Evolutionary conservation across 1,140 invertebrate species (phyloP).

Genomic region (Heliconius congener): DNA sequence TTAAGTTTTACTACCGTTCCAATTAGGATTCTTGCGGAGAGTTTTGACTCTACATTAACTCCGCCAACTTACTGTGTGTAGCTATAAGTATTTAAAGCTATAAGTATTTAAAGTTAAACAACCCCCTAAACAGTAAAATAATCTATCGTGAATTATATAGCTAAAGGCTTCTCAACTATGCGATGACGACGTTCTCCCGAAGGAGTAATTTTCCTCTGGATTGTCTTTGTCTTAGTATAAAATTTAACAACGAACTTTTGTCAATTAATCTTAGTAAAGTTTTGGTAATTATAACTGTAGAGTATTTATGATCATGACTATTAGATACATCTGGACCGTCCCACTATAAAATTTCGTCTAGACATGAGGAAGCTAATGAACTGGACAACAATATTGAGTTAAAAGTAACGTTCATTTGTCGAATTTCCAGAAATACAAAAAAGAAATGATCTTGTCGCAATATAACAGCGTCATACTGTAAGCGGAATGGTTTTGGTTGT

Average conservation of each 20-base stretch:
- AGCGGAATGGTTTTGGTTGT: no score
- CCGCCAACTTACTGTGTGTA: no score
- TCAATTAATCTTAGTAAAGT: constrained; percentile 4
- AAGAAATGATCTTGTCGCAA: no score
- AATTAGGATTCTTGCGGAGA: no score
- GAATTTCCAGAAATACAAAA: neutral
- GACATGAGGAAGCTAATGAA: constrained; percentile 5
- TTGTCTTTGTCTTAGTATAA: neutral
- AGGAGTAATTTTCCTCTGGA: neutral
- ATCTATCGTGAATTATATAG: no score
- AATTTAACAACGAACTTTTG: neutral
- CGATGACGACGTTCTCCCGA: neutral
- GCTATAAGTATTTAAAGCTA: no score
- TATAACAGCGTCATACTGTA: no score
- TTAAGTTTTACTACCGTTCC: no score
- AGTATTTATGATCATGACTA: neutral
- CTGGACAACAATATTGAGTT: neutral
- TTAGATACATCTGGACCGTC: neutral
- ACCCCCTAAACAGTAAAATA: no score
- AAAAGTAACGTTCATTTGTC: neutral
- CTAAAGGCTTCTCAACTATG: no score
- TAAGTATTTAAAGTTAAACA: no score
- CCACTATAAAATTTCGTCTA: constrained; percentile 4
- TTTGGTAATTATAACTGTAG: constrained; percentile 3
- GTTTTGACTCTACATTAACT: no score